Evolutionary conservation across 2,888 invertebrate species (phyloP).

Genomic region (Leptopilina myrica): DNA sequence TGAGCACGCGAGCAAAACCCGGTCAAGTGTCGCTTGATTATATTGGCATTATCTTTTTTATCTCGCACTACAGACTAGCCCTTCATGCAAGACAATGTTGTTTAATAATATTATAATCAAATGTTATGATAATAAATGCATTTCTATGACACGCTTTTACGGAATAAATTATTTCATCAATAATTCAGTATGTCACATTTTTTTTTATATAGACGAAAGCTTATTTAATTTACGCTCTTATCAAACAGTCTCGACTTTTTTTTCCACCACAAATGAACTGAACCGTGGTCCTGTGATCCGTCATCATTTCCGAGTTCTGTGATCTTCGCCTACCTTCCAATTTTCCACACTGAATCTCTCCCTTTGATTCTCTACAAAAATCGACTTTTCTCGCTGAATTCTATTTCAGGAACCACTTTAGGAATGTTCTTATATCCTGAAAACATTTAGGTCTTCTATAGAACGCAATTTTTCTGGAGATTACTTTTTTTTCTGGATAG

Average conservation of each 20-base stretch:
- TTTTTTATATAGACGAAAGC: not conserved
- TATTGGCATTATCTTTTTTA: slow-evolving; percentile 21
- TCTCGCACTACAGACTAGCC: slow-evolving; percentile 10
- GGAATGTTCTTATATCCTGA: slow-evolving; percentile 1
- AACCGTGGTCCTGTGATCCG: slow-evolving; percentile 26
- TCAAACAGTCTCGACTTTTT: not conserved
- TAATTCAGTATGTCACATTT: not conserved
- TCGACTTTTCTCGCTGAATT: slow-evolving; percentile 16
- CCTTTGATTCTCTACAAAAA: slow-evolving; percentile 10
- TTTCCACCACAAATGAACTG: slow-evolving; percentile 16
- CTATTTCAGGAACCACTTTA: not conserved
- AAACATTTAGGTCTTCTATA: too few species aligned
- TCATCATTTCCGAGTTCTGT: slow-evolving; percentile 34
- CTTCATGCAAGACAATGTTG: slow-evolving; percentile 48
- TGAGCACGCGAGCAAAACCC: not conserved
- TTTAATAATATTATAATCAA: slow-evolving; percentile 47
- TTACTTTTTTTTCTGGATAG: too few species aligned
- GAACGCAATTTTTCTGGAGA: too few species aligned
- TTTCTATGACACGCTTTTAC: slow-evolving; percentile 6
- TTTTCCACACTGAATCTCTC: not conserved
- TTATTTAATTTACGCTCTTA: not conserved
- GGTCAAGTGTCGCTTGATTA: slow-evolving; percentile 14
- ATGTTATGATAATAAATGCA: slow-evolving; percentile 41
- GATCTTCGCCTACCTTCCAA: slow-evolving; percentile 38
- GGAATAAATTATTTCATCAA: slow-evolving; percentile 9